These are phyloP conservation scores for Nerophis ophidion DNA, from an alignment of 2,113 vertebrate genomes.

Conservation along the genomic window DNA sequence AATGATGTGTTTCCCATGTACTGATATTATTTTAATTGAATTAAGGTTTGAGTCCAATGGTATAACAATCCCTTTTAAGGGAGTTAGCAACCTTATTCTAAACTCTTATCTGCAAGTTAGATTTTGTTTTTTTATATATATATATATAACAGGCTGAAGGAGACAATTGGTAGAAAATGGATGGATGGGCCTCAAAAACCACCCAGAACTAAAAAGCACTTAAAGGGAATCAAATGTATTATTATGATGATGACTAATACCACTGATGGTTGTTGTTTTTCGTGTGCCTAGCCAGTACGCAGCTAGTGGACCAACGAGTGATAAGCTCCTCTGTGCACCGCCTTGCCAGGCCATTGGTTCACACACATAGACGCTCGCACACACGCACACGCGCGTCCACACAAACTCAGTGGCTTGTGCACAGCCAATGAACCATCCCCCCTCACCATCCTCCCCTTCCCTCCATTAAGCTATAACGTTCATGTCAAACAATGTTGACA, in stretches of 20 bases:
- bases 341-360: conserved; percentile 29
- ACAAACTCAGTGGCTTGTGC: conserved; percentile 1
- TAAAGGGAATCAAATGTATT: conserved; percentile 23
- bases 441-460: background rate
- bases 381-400: background rate
- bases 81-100: background rate
- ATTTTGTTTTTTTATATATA: background rate
- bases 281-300: conserved; percentile 19
- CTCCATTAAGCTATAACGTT: conserved; percentile 17
- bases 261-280: conserved; percentile 14
- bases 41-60: too few species aligned
- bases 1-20: too few species aligned
- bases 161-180: too few species aligned
- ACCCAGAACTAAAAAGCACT: conserved; percentile 25
- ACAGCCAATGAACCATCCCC: background rate
- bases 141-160: too few species aligned
- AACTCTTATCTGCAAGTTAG: background rate
- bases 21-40: too few species aligned
- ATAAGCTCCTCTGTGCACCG: conserved; percentile 23
- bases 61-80: too few species aligned
- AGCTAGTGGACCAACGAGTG: conserved; percentile 11
- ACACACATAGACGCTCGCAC: conserved; percentile 1
- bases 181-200: conserved; percentile 4
- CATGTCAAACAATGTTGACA: conserved; percentile 8
- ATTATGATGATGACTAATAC: conserved; percentile 12